Conservation (phyloP, 2,888 invertebrate species). For the Lasioglossum oenotherae region DNA sequence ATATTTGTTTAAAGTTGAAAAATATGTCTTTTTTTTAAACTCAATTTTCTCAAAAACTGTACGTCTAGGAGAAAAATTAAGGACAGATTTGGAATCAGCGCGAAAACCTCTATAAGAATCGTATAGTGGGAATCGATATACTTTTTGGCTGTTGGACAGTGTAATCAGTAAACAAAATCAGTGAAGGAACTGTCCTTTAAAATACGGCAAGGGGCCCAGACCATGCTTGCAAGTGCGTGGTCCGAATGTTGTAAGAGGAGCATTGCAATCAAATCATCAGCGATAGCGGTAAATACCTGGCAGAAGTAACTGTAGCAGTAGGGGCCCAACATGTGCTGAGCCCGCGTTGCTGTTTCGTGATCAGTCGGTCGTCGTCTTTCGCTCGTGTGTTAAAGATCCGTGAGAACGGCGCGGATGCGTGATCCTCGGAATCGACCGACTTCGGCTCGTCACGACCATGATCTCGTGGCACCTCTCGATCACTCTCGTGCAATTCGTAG, state of each 20-base stretch:
- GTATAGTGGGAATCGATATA: no score
- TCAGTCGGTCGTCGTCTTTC: constrained; percentile 62
- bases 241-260: constrained; percentile 4
- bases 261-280: constrained; percentile 16
- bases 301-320: constrained; percentile 54
- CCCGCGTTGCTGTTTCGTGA: constrained; percentile 37
- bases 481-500: constrained; percentile 23
- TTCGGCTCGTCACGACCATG: constrained; percentile 46
- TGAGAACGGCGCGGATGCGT: constrained; percentile 29
- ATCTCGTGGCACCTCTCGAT: constrained; percentile 25
- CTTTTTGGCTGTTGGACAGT: no score
- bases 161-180: no score
- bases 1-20: no score
- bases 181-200: no score
- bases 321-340: constrained; percentile 55
- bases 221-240: neutral
- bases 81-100: no score
- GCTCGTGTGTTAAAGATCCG: constrained; percentile 36
- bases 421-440: neutral
- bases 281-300: constrained; percentile 36
- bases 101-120: no score
- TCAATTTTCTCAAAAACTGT: no score
- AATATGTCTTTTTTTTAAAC: no score
- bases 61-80: no score
- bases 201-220: no score